Base-by-base conservation (phyloP, 1,140 invertebrate genomes). In the Nixonia krombeini region DNA sequence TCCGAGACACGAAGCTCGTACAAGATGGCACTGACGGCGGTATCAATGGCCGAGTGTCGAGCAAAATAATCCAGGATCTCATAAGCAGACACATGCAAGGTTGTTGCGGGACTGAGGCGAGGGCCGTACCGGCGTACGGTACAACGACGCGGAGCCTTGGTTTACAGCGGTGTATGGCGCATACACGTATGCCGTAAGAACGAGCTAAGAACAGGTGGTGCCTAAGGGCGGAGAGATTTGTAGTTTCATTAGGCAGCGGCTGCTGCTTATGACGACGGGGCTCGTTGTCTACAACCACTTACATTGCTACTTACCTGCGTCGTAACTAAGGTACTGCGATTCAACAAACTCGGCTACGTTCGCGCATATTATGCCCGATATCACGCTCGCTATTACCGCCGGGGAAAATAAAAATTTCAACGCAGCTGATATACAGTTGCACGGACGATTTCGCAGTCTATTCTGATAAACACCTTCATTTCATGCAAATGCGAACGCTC, bases 171-270 rank as follows among this genome's bases (percentile, higher is more conserved):
- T 55, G 38, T 58, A 66, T 56, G 63, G 50, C 62, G 62, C 68
- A 75, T 64, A 69, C 69, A 62, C 75, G 53, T 64, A 70, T 64
- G 61, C 59, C 55, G 50, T 70, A 70, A 64, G 66, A 61, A 69
- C 58, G 64, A 73, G 65, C 76, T 79, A 73, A 80, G 74, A 83
- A 80, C 78, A 83, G 81, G 79, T 80, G 80, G 74, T 77, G 80
- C 76, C 78, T 79, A 78, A 78, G 74, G 74, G 75, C 70, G 75
- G 73, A 76, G 81, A 85, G 83, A 85, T 85, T 85, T 85, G 83
- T 85, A 85, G 83, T 85, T 85, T 85, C 83, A 85, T 85, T 85
- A 85, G 81, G 80, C 75, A 75, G 70, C 82, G 80, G 78, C 73
- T 84, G 83, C 74, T 85, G 80, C 82, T 85, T 84, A 84, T 82